Evolutionary conservation across 2,113 vertebrate genomes (phyloP), one percentile per base, ranked within the genome.

Genomic region (Oryzias celebensis): DNA sequence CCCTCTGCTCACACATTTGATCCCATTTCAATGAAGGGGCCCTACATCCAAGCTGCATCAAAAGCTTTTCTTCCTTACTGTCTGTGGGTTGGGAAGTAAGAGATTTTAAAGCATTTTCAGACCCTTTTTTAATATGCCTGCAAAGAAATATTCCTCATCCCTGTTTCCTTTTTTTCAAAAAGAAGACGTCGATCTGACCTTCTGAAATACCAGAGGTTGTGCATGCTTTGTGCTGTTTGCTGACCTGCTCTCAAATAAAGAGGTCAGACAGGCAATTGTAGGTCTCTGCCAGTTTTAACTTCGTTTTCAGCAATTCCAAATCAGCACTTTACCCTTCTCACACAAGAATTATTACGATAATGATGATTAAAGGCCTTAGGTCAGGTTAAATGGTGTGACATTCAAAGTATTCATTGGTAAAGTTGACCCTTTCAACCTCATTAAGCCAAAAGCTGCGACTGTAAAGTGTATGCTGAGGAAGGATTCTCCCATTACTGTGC

Each of bases 11-110:
- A 44, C 77, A 51, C 52, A 58, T 80, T 78, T 83, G 78, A 83
- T 85, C 74, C 44, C 71, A 68, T 86, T 81, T 83, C 77, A 81
- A 41, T 24, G 7, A 64, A 52, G 74, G 64, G 72, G 80, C 71
- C 77, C 70, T 51, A 68, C 68, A 68, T 52, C 65, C 58, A 6
- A 70, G 60, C 59, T 62, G 18, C 41, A 71, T 82, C 63, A 78
- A 80, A 63, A 72, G 73, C 66, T 65, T 82, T 81, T 84, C 61
- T 84, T 73, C 56, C 58, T 76, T 65, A 49, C 62, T 53, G 41
- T 59, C 18, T 65, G 65, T 52, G 47, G 48, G 6, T 68, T 47
- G 65, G 52, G 52, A 41, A 57, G 42, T 73, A 77, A 66, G 54
- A 16, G 24, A 64, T 73, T 74, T 71, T 61, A 81, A 80, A 75